These are phyloP conservation scores for Galemys pyrenaicus DNA, from an alignment of 2,113 vertebrate genomes.

Conservation along the genomic window DNA sequence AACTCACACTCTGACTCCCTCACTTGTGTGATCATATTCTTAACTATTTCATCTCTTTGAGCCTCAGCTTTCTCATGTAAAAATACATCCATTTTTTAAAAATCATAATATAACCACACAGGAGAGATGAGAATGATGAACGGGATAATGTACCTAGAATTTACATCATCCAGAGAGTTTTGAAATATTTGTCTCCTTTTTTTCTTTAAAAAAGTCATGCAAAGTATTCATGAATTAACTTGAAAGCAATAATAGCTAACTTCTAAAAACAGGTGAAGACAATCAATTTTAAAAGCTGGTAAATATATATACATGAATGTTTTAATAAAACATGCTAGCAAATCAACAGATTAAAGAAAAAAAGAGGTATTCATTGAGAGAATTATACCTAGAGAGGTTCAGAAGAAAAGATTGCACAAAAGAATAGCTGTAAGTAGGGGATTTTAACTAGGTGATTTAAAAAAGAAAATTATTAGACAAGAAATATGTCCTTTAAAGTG, in stretches of 20 bases:
- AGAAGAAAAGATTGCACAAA: background rate
- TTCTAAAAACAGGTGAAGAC: background rate
- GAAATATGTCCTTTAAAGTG: background rate
- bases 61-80: background rate
- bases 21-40: background rate
- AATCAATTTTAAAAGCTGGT: background rate
- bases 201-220: background rate
- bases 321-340: background rate
- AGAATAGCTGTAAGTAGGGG: background rate
- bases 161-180: background rate
- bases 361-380: background rate
- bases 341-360: background rate
- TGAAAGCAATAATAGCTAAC: background rate
- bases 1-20: background rate
- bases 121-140: background rate
- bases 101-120: background rate
- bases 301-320: background rate
- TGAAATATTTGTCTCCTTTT: background rate
- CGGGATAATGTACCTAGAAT: rapidly evolving
- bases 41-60: background rate
- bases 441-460: background rate
- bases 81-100: background rate
- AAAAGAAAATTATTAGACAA: conserved; percentile 26
- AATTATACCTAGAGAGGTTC: background rate
- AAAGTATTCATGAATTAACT: background rate